A percentile compares a stretch with the other conserved stretches of the same genome.
Conservation (phyloP, 92 coral and sea anemone genomes). For the Metridium senile region DNA sequence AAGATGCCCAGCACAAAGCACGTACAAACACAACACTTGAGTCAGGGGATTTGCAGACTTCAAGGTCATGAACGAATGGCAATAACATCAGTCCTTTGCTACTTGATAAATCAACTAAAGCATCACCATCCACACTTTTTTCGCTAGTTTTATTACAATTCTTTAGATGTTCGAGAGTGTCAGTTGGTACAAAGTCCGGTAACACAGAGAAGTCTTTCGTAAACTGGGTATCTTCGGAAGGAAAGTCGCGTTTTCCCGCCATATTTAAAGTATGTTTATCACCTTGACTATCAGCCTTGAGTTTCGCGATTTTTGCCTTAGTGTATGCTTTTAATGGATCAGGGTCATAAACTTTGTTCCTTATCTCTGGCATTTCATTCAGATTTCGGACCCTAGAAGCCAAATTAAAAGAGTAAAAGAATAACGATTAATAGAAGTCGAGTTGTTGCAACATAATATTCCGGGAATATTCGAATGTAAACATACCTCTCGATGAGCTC, state of each 20-base stretch:
- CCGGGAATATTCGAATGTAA: too few relatives aligned
- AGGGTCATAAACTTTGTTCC: constrained; percentile 51
- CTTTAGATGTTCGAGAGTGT: constrained; percentile 62
- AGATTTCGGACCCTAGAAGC: constrained; percentile 48
- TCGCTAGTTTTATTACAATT: too few relatives aligned
- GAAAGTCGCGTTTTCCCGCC: constrained; percentile 32
- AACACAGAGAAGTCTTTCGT: constrained; percentile 56
- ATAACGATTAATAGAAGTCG: not conserved
- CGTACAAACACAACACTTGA: constrained; percentile 42
- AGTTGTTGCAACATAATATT: too few relatives aligned
- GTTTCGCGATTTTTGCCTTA: too few relatives aligned
- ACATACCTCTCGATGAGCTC: too few relatives aligned
- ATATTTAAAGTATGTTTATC: not conserved
- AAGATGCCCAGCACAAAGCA: constrained; percentile 71
- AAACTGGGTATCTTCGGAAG: constrained; percentile 47
- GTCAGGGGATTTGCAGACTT: constrained; percentile 44
- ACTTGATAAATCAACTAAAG: too few relatives aligned
- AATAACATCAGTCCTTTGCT: too few relatives aligned
- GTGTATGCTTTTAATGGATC: too few relatives aligned
- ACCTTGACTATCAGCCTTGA: too few relatives aligned
- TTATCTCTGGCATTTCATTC: constrained; percentile 52
- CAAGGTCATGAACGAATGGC: constrained; percentile 60
- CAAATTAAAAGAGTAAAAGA: not conserved
- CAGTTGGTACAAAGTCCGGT: constrained; percentile 63
- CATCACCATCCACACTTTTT: too few relatives aligned